Conservation (phyloP, 2,888 invertebrate genomes). For the Cyclophora albipunctata region DNA sequence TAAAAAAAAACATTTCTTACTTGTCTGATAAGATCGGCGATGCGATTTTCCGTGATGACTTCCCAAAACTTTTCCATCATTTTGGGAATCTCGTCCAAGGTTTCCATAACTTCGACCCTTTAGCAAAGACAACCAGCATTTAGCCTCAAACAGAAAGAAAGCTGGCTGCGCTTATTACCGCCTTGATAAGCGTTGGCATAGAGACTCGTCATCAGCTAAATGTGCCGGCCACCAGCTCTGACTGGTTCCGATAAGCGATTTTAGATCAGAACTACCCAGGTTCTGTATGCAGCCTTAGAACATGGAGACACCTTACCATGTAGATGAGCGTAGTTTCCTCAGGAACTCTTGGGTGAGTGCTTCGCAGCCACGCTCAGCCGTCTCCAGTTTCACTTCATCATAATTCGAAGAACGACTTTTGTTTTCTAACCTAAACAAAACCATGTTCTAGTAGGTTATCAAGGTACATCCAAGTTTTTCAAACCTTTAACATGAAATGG, state of each 20-base stretch:
- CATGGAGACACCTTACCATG: slow-evolving; percentile 36
- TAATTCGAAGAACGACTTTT: slow-evolving; percentile 39
- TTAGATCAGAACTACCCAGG: too few species aligned
- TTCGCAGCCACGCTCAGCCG: slow-evolving; percentile 52
- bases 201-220: too few species aligned
- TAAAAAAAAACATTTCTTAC: slow-evolving; percentile 22
- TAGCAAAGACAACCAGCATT: not conserved
- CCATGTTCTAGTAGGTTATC: not conserved
- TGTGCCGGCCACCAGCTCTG: too few species aligned
- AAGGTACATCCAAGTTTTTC: not conserved
- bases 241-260: too few species aligned
- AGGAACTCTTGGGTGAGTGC: slow-evolving; percentile 46
- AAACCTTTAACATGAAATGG: too few species aligned
- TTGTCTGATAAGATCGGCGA: slow-evolving; percentile 58
- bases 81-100: slow-evolving; percentile 47
- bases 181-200: too few species aligned
- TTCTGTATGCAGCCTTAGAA: too few species aligned
- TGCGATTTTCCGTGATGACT: slow-evolving; percentile 46
- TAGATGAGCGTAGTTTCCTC: slow-evolving; percentile 40
- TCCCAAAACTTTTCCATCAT: slow-evolving; percentile 52
- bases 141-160: not conserved
- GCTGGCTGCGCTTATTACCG: too few species aligned
- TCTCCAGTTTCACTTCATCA: slow-evolving; percentile 33
- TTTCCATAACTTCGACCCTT: slow-evolving; percentile 53
- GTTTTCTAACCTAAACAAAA: slow-evolving; percentile 25